Percentiles rank a stretch among this genome's conserved stretches.
These are phyloP conservation scores for Iphiclides podalirius DNA, from an alignment of 2,888 invertebrate species.

Conservation along the genomic window DNA sequence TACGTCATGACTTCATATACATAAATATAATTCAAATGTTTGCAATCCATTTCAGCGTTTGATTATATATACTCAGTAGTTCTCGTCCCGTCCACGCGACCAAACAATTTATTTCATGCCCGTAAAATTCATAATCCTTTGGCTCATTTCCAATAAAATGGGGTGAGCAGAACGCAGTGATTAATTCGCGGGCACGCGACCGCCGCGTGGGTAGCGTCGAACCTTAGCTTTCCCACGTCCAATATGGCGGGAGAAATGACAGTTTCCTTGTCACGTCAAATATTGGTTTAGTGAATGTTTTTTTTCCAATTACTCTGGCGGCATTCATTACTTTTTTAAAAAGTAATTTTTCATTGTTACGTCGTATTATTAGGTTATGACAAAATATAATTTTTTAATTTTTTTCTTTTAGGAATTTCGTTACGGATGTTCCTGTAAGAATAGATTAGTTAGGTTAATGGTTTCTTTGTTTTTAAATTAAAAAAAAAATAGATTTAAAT, in stretches of 20 bases:
- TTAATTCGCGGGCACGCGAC: slow-evolving; percentile 44
- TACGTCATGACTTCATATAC: background rate
- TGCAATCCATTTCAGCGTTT: slow-evolving; percentile 4
- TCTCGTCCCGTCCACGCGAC: too few species aligned
- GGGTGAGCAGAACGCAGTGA: slow-evolving; percentile 24
- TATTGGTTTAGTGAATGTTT: slow-evolving; percentile 27
- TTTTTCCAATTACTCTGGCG: slow-evolving; percentile 6
- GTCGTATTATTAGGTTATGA: too few species aligned
- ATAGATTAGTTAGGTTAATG: too few species aligned
- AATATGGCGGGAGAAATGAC: slow-evolving; percentile 29
- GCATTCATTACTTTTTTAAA: too few species aligned
- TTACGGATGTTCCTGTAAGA: too few species aligned
- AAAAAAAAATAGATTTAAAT: too few species aligned
- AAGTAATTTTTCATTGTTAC: too few species aligned
- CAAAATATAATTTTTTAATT: too few species aligned
- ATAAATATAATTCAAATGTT: slow-evolving; percentile 4
- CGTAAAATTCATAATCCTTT: background rate
- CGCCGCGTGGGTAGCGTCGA: slow-evolving; percentile 46
- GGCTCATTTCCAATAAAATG: background rate
- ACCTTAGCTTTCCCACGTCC: slow-evolving; percentile 52
- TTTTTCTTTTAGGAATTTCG: too few species aligned
- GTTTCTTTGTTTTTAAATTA: too few species aligned
- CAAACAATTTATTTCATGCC: background rate
- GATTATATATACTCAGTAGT: background rate
- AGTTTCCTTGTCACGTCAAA: slow-evolving; percentile 32